Evolutionary conservation across 2,113 vertebrate species (phyloP), one percentile per base, ranked within the genome.

Genomic region (Thomomys bottae): DNA sequence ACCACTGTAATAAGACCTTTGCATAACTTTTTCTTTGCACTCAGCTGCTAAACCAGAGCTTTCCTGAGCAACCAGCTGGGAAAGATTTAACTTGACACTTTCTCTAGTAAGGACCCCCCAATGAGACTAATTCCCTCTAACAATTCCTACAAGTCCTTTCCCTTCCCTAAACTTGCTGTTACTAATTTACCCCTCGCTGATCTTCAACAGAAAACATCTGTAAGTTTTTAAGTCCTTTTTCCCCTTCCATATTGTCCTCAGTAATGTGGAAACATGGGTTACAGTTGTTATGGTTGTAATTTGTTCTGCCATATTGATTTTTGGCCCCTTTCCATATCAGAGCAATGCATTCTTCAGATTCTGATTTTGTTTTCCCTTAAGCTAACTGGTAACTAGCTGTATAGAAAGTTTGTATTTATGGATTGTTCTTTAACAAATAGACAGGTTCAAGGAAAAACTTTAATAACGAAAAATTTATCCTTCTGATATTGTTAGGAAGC

Each of bases 21-120:
- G 63, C 32, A 30, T 78, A 89, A 86, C 68, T 95, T 93, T 49
- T 95, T 80, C 59, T 77, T 90, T 94, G 70, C 92, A 70, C 87
- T 71, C 38, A 68, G 61, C 70, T 89, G 72, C 79, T 84, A 54
- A 95, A 75, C 45, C 92, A 63, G 79, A 93, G 82, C 89, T 96
- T 93, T 96, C 95, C 96, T 95, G 90, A 96, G 84, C 91, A 97
- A 78, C 97, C 98, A 98, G 98, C 98, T 98, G 98, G 96, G 95
- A 97, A 97, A 97, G 97, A 98, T 98, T 99, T 98, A 97, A 98
- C 94, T 97, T 95, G 93, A 93, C 95, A 93, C 64, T 84, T 71
- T 94, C 38, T 45, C 76, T 92, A 45, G 64, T 30, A 68, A 82
- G 81, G 91, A 75, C 93, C 77, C 45, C 94, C 90, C 70, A 71